These are phyloP conservation scores for Australoheros facetus DNA, from an alignment of 2,797 vertebrate genomes.

Conservation along the genomic window DNA sequence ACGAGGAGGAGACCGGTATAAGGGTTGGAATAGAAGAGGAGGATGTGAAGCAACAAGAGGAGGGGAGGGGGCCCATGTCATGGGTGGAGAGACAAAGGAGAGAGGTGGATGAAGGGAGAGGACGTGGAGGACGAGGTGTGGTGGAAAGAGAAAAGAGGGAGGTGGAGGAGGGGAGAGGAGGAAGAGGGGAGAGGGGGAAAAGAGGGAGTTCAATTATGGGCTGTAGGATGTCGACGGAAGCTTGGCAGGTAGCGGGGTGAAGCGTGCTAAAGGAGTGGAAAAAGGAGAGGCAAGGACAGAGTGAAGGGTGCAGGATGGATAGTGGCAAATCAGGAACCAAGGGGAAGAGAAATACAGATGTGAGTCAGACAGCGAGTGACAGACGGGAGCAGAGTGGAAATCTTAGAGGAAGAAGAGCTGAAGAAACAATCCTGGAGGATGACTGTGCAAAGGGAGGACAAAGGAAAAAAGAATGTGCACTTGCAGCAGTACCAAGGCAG, in stretches of 20 bases:
- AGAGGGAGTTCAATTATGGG: constrained; percentile 68
- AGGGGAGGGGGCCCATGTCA: constrained; percentile 4
- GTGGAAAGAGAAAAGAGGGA: constrained; percentile 38
- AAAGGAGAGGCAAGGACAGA: constrained; percentile 16
- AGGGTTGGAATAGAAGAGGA: constrained; percentile 39
- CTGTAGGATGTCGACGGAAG: constrained; percentile 49
- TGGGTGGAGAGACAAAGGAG: constrained; percentile 33
- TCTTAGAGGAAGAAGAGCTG: background rate
- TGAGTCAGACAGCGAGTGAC: constrained; percentile 40
- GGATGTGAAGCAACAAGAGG: constrained; percentile 3
- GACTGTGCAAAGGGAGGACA: background rate
- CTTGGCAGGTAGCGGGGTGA: constrained; percentile 36
- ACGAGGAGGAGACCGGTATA: constrained; percentile 17
- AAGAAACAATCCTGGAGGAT: background rate
- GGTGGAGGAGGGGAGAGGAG: constrained; percentile 30
- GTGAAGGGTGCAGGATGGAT: constrained; percentile 25
- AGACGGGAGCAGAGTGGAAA: constrained; percentile 4
- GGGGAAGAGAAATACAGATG: constrained; percentile 44
- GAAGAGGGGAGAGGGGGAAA: background rate
- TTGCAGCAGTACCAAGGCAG: background rate
- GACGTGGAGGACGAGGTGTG: constrained; percentile 34
- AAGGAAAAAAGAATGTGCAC: background rate
- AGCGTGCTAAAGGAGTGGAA: constrained; percentile 31
- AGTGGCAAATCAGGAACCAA: constrained; percentile 2
- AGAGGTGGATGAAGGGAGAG: constrained; percentile 47